Base-by-base conservation (phyloP, 2,797 vertebrate genomes). In the Simalia tracyae region DNA sequence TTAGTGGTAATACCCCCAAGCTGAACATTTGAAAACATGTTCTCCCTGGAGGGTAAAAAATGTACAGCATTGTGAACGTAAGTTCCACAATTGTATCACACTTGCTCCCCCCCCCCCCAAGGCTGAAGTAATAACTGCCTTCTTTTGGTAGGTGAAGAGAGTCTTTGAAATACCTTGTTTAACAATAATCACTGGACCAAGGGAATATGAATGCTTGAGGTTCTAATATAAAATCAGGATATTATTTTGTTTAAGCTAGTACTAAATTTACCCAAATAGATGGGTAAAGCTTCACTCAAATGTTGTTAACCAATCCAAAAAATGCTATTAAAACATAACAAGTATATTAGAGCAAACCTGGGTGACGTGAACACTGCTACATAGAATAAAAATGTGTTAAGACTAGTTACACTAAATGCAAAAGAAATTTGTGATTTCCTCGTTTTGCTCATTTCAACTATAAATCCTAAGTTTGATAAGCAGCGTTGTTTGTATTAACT, bases 401-500 rank as follows among this genome's bases (percentile, higher is more conserved):
- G 95, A 92, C 94, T 93, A 92, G 59, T 95, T 95, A 92, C 14
- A 92, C 84, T 93, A 96, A 97, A 96, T 96, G 96, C 95, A 93
- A 96, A 97, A 96, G 95, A 97, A 97, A 95, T 94, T 95, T 95
- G 92, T 61, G 68, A 94, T 94, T n/a, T 96, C 95, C 95, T 95
- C 92, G 66, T 94, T 96, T 96, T 93, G 93, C 94, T 97, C 86
- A 90, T 89, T 96, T 97, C 95, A 96, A 96, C 96, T 97, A 97
- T 93, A 97, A 95, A 94, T 88, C 93, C 94, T 96, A 95, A 96
- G 94, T 96, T 95, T 94, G 95, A 97, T 94, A 97, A 96, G 95
- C 95, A 96, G 96, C 95, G 96, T 96, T 96, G 94, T 97, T 95
- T 97, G 97, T 97, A 95, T 95, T 96, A 97, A 97, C 97, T 97